phyloP scores from a whole-genome alignment of 2,113 vertebrate species.

The Python bivittatus region DNA sequence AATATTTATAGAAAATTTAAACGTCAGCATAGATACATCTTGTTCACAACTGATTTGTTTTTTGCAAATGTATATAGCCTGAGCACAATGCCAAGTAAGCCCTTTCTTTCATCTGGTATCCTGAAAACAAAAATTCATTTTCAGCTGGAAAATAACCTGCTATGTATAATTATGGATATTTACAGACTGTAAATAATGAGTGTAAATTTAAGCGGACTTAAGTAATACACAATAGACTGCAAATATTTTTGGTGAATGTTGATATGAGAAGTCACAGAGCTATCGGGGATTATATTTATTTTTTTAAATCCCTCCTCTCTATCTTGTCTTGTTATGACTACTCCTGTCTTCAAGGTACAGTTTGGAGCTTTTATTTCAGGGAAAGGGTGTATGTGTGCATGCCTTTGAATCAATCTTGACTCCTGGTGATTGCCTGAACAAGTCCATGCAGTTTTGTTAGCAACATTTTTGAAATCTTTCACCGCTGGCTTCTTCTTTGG shows the following conservation, averaged over 20 bases:
- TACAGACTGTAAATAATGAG: neutral
- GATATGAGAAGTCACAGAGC: constrained; percentile 55
- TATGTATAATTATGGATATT: neutral
- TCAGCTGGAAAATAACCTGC: neutral
- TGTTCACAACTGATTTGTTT: neutral
- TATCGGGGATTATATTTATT: constrained; percentile 60
- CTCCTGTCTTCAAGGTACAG: constrained; percentile 57
- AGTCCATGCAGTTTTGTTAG: no score
- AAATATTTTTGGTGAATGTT: constrained; percentile 56
- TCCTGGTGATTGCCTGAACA: no score
- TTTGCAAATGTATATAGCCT: neutral
- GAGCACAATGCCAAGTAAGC: neutral
- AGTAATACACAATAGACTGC: neutral
- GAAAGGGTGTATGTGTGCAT: no score
- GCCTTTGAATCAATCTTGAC: no score
- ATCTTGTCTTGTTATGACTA: constrained; percentile 65
- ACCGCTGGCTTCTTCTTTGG: no score
- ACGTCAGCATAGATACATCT: no score
- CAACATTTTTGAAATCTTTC: no score
- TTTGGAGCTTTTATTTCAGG: constrained; percentile 18
- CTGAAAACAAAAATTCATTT: neutral
- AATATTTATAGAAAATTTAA: neutral
- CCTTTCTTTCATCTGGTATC: neutral
- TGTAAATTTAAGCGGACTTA: neutral
- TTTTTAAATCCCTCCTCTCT: constrained; percentile 60